Conservation (phyloP, 2,113 vertebrate genomes). For the Eurystomus gularis region DNA sequence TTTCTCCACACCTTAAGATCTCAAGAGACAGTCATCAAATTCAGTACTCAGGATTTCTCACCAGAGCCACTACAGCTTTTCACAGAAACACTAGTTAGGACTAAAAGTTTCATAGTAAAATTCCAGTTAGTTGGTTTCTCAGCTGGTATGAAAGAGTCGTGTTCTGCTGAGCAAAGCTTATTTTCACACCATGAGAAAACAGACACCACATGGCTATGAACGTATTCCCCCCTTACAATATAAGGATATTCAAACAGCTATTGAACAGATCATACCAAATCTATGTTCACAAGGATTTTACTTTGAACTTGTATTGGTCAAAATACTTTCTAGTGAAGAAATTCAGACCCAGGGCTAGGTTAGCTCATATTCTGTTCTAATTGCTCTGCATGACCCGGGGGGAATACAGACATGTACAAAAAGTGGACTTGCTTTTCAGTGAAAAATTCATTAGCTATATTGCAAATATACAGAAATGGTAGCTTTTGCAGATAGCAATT, state of each 20-base stretch:
- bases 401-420: neutral
- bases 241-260: neutral
- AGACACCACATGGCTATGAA: neutral
- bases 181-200: neutral
- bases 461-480: neutral
- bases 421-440: neutral
- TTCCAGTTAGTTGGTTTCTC: neutral
- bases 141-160: neutral
- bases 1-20: neutral
- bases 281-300: neutral
- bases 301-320: neutral
- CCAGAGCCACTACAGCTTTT: neutral
- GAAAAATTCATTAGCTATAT: neutral
- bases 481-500: neutral
- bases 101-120: neutral
- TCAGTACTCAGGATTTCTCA: neutral
- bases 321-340: neutral
- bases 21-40: neutral
- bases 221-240: neutral
- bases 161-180: neutral
- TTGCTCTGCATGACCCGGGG: fast-evolving
- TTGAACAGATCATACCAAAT: neutral
- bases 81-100: neutral
- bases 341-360: neutral
- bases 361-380: neutral